Evolutionary conservation across 2,888 invertebrate genomes (phyloP).

Genomic region (Stenichneumon culpator): DNA sequence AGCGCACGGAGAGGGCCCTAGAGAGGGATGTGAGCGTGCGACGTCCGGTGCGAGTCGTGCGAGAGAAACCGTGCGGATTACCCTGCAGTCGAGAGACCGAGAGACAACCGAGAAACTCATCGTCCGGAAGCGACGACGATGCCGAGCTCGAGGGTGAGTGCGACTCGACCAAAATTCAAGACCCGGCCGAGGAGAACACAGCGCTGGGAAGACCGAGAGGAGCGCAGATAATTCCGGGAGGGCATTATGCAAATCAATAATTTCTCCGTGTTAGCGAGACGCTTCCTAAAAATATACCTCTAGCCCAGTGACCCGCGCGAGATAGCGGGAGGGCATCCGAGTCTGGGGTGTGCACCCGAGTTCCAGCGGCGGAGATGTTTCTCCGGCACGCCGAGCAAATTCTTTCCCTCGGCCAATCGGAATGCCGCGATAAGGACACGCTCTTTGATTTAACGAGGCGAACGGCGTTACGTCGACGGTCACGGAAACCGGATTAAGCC

Average conservation of each 20-base stretch:
- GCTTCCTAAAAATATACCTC: constrained; percentile 61
- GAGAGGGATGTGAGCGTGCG: constrained; percentile 61
- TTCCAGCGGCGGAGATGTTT: no score
- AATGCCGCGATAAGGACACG: no score
- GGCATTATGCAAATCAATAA: constrained; percentile 73
- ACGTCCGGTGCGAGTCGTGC: no score
- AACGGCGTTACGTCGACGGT: constrained; percentile 2
- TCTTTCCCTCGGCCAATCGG: no score
- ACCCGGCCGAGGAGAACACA: neutral
- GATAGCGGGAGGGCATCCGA: constrained; percentile 9
- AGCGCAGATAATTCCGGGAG: constrained; percentile 44
- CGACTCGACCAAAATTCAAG: neutral
- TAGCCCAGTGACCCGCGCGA: constrained; percentile 56
- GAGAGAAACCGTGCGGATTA: constrained; percentile 9
- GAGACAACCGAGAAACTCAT: constrained; percentile 22
- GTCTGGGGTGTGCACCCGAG: no score
- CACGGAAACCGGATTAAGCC: constrained; percentile 40
- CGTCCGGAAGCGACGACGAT: constrained; percentile 51
- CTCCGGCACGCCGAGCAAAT: no score
- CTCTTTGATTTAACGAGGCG: constrained; percentile 11
- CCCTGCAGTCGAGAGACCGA: constrained; percentile 1
- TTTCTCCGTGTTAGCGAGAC: constrained; percentile 66
- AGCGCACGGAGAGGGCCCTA: constrained; percentile 7
- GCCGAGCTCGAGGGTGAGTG: constrained; percentile 63
- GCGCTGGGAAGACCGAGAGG: neutral